A percentile compares a stretch with the other conserved stretches of the same genome.
phyloP scores from a whole-genome alignment of 2,113 vertebrate genomes.

The Strix uralensis region DNA sequence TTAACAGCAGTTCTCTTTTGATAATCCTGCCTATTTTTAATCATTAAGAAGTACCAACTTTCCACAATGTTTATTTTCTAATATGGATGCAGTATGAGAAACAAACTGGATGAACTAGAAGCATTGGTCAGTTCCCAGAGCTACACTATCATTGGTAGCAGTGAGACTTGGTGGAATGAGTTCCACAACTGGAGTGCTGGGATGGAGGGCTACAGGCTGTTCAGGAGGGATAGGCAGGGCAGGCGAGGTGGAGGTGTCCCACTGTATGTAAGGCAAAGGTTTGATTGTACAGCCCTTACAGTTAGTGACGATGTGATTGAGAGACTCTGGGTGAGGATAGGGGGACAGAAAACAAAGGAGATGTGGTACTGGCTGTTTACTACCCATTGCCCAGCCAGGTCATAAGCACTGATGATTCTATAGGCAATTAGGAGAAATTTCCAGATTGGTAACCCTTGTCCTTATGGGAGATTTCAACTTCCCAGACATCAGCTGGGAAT shows the following conservation, averaged over 20 bases:
- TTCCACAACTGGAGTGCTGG: rapidly evolving
- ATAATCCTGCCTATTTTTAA: background rate
- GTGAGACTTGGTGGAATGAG: background rate
- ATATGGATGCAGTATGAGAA: background rate
- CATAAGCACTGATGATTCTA: background rate
- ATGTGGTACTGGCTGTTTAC: background rate
- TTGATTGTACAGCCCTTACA: background rate
- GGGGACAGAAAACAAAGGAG: background rate
- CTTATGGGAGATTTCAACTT: too few species aligned
- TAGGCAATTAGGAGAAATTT: background rate
- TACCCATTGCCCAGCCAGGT: background rate
- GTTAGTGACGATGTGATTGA: background rate
- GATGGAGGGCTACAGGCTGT: background rate
- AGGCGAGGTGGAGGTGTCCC: rapidly evolving
- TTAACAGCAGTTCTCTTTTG: background rate
- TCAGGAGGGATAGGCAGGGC: background rate
- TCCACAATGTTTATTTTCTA: background rate
- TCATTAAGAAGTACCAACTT: background rate
- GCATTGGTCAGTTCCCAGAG: background rate
- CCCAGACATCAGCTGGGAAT: too few species aligned
- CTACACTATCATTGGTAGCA: too few species aligned
- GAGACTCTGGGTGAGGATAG: background rate
- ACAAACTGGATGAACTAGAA: background rate
- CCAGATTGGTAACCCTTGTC: background rate
- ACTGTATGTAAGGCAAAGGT: background rate